A percentile compares a stretch with the other conserved stretches of the same genome.
phyloP scores from a whole-genome alignment of 2,888 invertebrate species.

The Uropetala carovei region DNA sequence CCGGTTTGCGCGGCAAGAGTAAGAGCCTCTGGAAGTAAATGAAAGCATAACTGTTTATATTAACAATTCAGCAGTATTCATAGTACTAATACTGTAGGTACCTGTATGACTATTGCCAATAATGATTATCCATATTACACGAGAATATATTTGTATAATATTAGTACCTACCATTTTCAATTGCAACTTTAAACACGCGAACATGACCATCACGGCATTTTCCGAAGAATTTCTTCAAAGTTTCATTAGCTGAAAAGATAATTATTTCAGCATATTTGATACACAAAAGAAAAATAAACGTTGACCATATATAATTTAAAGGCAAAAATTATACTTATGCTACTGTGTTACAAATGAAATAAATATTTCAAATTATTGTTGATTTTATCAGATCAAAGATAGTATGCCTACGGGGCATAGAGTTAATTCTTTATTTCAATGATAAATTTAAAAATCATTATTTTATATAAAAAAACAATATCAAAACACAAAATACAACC shows the following conservation, averaged over 20 bases:
- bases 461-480: conserved; percentile 41
- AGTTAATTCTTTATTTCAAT: too few species aligned
- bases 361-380: too few species aligned
- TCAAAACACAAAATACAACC: conserved; percentile 76
- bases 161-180: conserved; percentile 85
- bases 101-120: background rate
- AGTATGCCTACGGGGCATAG: too few species aligned
- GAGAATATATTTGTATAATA: background rate
- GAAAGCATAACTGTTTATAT: conserved; percentile 67
- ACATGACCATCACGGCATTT: conserved; percentile 89
- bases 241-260: conserved; percentile 85
- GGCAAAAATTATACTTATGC: too few species aligned
- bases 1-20: conserved; percentile 81
- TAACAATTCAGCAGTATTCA: conserved; percentile 40
- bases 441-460: too few species aligned
- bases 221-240: conserved; percentile 87
- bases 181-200: conserved; percentile 88
- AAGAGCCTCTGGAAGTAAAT: conserved; percentile 83
- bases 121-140: background rate
- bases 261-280: conserved; percentile 6
- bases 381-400: too few species aligned
- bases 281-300: too few species aligned
- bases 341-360: too few species aligned
- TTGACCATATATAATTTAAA: too few species aligned
- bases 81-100: background rate